Evolutionary conservation across 64 coral and sea anemone genomes (phyloP).

Genomic region (Acropora tenuis): DNA sequence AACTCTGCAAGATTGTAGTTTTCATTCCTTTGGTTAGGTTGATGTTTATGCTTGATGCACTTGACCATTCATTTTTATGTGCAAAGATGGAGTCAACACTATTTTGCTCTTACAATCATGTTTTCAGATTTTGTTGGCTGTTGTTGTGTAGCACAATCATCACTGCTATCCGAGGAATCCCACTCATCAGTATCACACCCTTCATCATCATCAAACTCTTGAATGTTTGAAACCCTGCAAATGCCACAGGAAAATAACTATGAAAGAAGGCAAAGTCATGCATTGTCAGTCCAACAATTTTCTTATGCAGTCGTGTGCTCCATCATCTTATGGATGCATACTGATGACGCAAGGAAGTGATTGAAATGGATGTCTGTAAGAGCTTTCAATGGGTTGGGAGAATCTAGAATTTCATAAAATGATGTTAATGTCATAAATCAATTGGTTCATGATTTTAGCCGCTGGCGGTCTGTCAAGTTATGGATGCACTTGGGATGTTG

Average conservation of each 20-base stretch:
- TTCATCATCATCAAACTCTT: conserved; percentile 28
- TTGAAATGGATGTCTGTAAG: too few relatives aligned
- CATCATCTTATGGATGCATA: too few relatives aligned
- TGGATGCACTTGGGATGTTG: too few relatives aligned
- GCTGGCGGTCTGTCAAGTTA: too few relatives aligned
- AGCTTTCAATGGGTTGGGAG: too few relatives aligned
- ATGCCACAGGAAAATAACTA: neutral
- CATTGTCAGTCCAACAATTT: too few relatives aligned
- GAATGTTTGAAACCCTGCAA: conserved; percentile 2
- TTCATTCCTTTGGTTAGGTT: neutral
- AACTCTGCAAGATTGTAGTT: too few relatives aligned
- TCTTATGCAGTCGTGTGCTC: too few relatives aligned
- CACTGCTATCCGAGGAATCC: conserved; percentile 28
- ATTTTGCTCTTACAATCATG: neutral
- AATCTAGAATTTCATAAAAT: too few relatives aligned
- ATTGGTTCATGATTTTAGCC: too few relatives aligned
- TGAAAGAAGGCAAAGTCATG: neutral
- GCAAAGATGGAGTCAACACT: neutral
- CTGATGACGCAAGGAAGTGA: too few relatives aligned
- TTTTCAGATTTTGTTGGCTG: neutral
- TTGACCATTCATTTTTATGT: neutral
- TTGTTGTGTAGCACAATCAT: neutral
- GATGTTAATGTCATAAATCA: too few relatives aligned
- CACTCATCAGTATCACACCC: conserved; percentile 60
- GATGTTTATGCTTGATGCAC: neutral